These are phyloP conservation scores for Perizoma flavofasciatum DNA, from an alignment of 2,888 invertebrate genomes.

Conservation along the genomic window DNA sequence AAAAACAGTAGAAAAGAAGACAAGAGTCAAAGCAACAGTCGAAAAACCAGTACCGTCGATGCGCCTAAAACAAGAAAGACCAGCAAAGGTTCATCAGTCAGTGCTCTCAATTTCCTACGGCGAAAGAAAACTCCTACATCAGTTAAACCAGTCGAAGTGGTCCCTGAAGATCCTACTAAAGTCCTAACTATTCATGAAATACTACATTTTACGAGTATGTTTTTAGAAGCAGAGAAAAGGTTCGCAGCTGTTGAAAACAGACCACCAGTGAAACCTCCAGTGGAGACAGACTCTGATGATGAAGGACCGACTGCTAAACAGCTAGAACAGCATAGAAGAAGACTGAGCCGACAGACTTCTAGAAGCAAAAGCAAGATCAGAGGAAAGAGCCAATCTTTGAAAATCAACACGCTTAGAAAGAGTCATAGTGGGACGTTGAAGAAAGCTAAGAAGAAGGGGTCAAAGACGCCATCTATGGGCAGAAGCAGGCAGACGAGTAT, in stretches of 20 bases:
- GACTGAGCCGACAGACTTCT: slow-evolving; percentile 75
- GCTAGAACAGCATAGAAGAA: slow-evolving; percentile 67
- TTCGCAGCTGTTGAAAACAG: slow-evolving; percentile 55
- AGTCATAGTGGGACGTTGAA: slow-evolving; percentile 77
- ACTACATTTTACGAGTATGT: slow-evolving; percentile 65
- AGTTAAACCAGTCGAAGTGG: slow-evolving; percentile 67
- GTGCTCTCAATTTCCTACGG: slow-evolving; percentile 72
- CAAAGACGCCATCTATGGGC: slow-evolving; percentile 59
- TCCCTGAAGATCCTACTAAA: slow-evolving; percentile 64
- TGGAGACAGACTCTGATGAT: slow-evolving; percentile 73
- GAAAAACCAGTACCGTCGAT: slow-evolving; percentile 66
- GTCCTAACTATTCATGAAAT: slow-evolving; percentile 63
- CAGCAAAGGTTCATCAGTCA: slow-evolving; percentile 75
- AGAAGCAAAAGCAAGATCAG: slow-evolving; percentile 77
- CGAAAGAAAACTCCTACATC: slow-evolving; percentile 74
- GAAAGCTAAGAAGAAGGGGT: slow-evolving; percentile 72
- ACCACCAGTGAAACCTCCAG: slow-evolving; percentile 46
- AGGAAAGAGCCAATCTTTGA: slow-evolving; percentile 75
- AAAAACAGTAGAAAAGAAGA: slow-evolving; percentile 75
- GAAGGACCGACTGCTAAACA: slow-evolving; percentile 66
- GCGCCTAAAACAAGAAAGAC: slow-evolving; percentile 69
- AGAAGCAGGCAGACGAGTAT: slow-evolving; percentile 75
- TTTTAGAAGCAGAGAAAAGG: slow-evolving; percentile 72
- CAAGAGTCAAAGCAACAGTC: slow-evolving; percentile 57
- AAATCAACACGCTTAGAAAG: slow-evolving; percentile 74